Percentiles rank a stretch among this genome's conserved stretches.
phyloP scores from a whole-genome alignment of 2,113 vertebrate genomes.

The Felis catus region F.catus_Fca126_mat1.0 CM031412.1:172478001-172478500 shows the following conservation, averaged over 20 bases:
- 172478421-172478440: background rate
- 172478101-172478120: background rate
- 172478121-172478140: background rate
- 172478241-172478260: background rate
- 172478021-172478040: background rate
- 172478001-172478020: background rate
- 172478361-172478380: background rate
- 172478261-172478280: background rate
- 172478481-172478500: background rate
- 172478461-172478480: background rate
- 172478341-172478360: background rate
- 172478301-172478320: background rate
- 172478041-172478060: background rate
- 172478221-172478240: background rate
- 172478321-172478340: background rate
- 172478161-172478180: background rate
- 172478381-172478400: background rate
- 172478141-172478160: background rate
- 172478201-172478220: background rate
- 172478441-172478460: conserved; percentile 5
- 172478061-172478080: background rate
- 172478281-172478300: background rate
- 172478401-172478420: background rate
- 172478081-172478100: background rate
- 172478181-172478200: background rate